These are phyloP conservation scores for Carollia perspicillata DNA, from an alignment of 2,113 vertebrate genomes.

Conservation along the genomic window DNA sequence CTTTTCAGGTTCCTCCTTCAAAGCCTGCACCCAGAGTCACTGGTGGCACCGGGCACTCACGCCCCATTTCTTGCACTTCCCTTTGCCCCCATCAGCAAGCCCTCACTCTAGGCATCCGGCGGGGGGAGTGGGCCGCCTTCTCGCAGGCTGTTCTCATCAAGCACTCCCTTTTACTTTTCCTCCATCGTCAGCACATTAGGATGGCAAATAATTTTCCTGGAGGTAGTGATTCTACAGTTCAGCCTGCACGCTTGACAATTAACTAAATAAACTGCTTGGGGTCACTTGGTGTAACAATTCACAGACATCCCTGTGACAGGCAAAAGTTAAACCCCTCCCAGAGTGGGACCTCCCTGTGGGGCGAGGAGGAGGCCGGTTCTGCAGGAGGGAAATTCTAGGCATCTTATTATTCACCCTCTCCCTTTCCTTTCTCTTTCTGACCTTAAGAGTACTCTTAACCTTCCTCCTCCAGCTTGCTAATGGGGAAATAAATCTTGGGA, in stretches of 20 bases:
- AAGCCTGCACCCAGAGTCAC: neutral
- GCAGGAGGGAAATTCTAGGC: slow-evolving; percentile 70
- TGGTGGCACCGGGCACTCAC: neutral
- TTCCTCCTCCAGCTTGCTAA: slow-evolving; percentile 84
- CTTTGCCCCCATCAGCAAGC: neutral
- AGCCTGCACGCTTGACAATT: slow-evolving; percentile 56
- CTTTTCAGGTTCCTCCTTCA: neutral
- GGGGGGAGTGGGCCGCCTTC: slow-evolving; percentile 11
- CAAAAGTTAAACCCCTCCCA: slow-evolving; percentile 52
- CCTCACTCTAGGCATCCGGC: neutral
- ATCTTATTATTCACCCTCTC: slow-evolving; percentile 73
- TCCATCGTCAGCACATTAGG: slow-evolving; percentile 62
- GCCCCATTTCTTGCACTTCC: neutral
- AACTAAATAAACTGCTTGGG: slow-evolving; percentile 70
- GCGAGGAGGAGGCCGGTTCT: slow-evolving; percentile 49
- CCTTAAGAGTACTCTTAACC: slow-evolving; percentile 85
- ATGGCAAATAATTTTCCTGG: slow-evolving; percentile 59
- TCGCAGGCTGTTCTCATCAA: slow-evolving; percentile 58
- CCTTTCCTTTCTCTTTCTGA: slow-evolving; percentile 78
- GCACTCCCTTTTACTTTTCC: slow-evolving; percentile 33
- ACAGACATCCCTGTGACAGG: slow-evolving; percentile 57
- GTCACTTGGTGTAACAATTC: slow-evolving; percentile 72
- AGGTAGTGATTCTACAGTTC: slow-evolving; percentile 48
- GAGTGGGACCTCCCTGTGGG: neutral
- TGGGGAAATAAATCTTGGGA: slow-evolving; percentile 86